Evolutionary conservation across 1,140 invertebrate species (phyloP).

Genomic region (Ips typographus): DNA sequence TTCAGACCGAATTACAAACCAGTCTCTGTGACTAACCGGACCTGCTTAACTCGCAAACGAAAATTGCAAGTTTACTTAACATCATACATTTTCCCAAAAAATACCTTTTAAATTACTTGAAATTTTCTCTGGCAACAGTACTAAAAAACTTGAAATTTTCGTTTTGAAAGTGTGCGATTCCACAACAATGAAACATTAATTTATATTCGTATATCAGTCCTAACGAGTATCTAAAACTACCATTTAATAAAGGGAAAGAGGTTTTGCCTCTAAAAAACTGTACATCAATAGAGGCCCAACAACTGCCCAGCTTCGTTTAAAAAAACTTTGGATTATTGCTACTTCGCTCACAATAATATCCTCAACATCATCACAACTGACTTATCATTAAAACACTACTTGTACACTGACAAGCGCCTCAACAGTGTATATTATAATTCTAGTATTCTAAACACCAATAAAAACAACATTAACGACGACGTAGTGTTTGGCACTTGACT

Average conservation of each 20-base stretch:
- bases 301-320: neutral
- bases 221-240: conserved; percentile 46
- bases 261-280: conserved; percentile 11
- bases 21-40: conserved; percentile 7
- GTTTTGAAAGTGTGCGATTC: conserved; percentile 27
- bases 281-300: conserved; percentile 17
- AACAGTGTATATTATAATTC: too few species aligned
- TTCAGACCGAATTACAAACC: conserved; percentile 3
- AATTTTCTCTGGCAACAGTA: too few species aligned
- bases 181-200: conserved; percentile 50
- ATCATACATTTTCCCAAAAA: too few species aligned
- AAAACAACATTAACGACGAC: too few species aligned
- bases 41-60: conserved; percentile 15
- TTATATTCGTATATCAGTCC: conserved; percentile 46
- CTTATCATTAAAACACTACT: too few species aligned
- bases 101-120: too few species aligned
- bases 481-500: too few species aligned
- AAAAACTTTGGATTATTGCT: too few species aligned
- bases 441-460: too few species aligned
- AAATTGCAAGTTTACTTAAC: conserved; percentile 24
- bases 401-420: too few species aligned
- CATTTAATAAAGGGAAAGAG: conserved; percentile 23
- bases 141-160: conserved; percentile 17
- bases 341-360: too few species aligned
- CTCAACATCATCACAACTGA: too few species aligned